phyloP scores from a whole-genome alignment of 2,888 invertebrate genomes.

The Magallana nippona region DNA sequence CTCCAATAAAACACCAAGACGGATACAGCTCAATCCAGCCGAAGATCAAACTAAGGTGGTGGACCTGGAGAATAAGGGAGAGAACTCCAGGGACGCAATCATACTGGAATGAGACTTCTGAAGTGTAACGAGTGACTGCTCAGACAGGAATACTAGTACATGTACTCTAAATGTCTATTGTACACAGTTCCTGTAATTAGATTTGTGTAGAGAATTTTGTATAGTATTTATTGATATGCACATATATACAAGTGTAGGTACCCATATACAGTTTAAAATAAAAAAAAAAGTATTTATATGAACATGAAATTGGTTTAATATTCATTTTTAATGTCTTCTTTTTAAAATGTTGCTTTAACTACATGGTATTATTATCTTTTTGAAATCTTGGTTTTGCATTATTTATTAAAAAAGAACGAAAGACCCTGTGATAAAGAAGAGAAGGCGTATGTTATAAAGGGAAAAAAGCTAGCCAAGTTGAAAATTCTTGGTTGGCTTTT shows the following conservation, averaged over 20 bases:
- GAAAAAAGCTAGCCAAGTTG: no score
- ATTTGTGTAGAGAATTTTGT: background rate
- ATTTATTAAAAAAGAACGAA: no score
- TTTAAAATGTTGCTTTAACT: no score
- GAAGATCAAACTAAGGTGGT: background rate
- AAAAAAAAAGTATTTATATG: slow-evolving; percentile 6
- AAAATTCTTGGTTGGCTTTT: no score
- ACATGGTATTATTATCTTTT: no score
- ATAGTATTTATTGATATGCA: background rate
- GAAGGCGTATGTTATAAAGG: no score
- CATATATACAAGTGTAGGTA: background rate
- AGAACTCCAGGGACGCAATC: slow-evolving; percentile 43
- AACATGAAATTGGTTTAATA: background rate
- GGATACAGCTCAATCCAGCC: background rate
- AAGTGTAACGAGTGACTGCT: background rate
- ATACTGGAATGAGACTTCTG: slow-evolving; percentile 33
- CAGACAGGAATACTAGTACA: no score
- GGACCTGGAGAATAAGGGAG: slow-evolving; percentile 8
- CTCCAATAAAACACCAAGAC: background rate
- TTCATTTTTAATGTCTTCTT: background rate
- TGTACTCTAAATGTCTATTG: no score
- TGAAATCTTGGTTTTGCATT: no score
- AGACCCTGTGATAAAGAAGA: no score
- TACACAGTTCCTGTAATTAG: background rate
- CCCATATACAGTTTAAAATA: background rate